Conservation (phyloP, 2,797 vertebrate species). For the Scolopax bukidnonensis region DNA sequence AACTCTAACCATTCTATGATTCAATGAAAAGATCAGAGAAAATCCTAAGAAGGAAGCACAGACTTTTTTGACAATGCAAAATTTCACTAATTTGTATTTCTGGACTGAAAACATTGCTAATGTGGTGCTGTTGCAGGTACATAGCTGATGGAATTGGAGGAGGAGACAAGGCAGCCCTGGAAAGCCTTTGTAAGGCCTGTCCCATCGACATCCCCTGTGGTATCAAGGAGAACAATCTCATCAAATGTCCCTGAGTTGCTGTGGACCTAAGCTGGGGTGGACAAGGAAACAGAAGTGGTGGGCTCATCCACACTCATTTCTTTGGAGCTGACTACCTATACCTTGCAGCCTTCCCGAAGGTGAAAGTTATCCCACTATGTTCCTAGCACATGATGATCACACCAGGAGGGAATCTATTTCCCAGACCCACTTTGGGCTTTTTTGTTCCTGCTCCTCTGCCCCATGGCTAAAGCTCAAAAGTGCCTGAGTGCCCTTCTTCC, state of each 20-base stretch:
- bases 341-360: background rate
- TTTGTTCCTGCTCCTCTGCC: background rate
- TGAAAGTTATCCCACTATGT: background rate
- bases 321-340: background rate
- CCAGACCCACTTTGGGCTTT: background rate
- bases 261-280: background rate
- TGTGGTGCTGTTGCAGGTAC: background rate
- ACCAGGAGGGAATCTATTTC: background rate
- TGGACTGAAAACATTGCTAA: background rate
- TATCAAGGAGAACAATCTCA: fast-evolving
- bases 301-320: background rate
- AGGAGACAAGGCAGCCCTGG: background rate
- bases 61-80: background rate
- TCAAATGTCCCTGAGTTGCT: background rate
- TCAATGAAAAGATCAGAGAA: background rate
- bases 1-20: background rate
- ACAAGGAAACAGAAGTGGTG: background rate
- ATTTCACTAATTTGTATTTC: background rate
- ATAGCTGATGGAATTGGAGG: background rate
- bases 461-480: background rate
- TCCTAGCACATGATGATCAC: background rate
- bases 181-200: background rate
- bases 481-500: background rate
- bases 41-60: background rate
- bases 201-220: background rate